A percentile compares a stretch with the other conserved stretches of the same genome.
phyloP scores from a whole-genome alignment of 2,797 vertebrate species.

The Semaprochilodus insignis region DNA sequence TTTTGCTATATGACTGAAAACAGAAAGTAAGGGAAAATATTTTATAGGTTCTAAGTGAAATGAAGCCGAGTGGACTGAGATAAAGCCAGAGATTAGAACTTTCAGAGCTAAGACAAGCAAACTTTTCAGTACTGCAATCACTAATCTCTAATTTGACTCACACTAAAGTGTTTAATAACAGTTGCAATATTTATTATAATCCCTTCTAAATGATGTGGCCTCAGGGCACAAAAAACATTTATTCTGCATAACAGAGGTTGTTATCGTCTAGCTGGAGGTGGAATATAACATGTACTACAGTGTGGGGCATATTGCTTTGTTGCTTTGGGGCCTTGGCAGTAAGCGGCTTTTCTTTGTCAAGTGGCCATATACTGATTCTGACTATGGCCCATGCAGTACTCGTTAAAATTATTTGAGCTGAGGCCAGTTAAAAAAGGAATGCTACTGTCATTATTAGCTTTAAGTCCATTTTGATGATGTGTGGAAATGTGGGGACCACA shows the following conservation, averaged over 20 bases:
- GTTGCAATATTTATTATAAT: not conserved
- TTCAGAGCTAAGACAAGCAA: not conserved
- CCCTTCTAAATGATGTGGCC: not conserved
- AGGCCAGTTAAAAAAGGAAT: constrained; percentile 69
- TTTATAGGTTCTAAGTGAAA: too few species aligned
- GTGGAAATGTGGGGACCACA: constrained; percentile 62
- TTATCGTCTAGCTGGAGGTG: not conserved
- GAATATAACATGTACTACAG: constrained; percentile 64
- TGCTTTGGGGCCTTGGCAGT: constrained; percentile 74
- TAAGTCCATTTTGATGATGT: constrained; percentile 36
- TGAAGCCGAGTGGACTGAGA: too few species aligned
- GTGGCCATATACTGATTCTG: constrained; percentile 71
- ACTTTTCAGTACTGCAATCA: not conserved
- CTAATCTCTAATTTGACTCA: not conserved
- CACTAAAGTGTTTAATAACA: not conserved
- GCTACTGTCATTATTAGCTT: constrained; percentile 71
- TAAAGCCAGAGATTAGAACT: not conserved
- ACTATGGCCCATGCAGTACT: constrained; percentile 67
- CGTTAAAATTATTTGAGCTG: constrained; percentile 70
- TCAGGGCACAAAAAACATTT: not conserved
- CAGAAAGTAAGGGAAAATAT: too few species aligned
- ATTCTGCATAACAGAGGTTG: not conserved
- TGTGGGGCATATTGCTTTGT: constrained; percentile 75
- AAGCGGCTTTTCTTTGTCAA: constrained; percentile 61
- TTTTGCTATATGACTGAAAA: too few species aligned